phyloP scores from a whole-genome alignment of 2,113 vertebrate genomes.

The Dromaius novaehollandiae region DNA sequence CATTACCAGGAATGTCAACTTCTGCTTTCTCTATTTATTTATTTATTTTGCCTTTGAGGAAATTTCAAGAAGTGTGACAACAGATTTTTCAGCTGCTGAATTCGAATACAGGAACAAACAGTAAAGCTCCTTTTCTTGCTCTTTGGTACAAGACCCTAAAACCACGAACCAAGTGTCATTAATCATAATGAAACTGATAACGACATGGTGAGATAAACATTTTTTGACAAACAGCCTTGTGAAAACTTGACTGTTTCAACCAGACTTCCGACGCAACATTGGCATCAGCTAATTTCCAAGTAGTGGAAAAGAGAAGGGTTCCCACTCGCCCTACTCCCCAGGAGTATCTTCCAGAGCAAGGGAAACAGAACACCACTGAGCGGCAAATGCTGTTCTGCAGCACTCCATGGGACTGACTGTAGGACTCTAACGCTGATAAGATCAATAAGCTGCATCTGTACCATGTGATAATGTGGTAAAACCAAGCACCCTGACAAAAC shows the following conservation, averaged over 20 bases:
- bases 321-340: not conserved
- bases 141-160: not conserved
- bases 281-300: not conserved
- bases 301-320: not conserved
- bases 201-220: not conserved
- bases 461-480: conserved; percentile 17
- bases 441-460: conserved; percentile 3
- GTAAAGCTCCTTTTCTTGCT: not conserved
- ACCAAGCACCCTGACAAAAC: conserved; percentile 16
- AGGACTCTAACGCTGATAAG: conserved; percentile 7
- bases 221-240: not conserved
- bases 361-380: not conserved
- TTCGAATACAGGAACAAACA: not conserved
- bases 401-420: not conserved
- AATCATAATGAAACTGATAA: not conserved
- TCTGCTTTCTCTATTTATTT: not conserved
- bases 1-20: not conserved
- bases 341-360: not conserved
- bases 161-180: not conserved
- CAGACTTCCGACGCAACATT: not conserved
- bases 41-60: not conserved
- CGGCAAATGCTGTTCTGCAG: not conserved
- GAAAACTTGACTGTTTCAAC: not conserved
- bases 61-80: not conserved
- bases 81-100: not conserved